Evolutionary conservation across 2,888 invertebrate genomes (phyloP), one percentile per base, ranked within the genome.

Genomic region (Drosophila incognita): DNA sequence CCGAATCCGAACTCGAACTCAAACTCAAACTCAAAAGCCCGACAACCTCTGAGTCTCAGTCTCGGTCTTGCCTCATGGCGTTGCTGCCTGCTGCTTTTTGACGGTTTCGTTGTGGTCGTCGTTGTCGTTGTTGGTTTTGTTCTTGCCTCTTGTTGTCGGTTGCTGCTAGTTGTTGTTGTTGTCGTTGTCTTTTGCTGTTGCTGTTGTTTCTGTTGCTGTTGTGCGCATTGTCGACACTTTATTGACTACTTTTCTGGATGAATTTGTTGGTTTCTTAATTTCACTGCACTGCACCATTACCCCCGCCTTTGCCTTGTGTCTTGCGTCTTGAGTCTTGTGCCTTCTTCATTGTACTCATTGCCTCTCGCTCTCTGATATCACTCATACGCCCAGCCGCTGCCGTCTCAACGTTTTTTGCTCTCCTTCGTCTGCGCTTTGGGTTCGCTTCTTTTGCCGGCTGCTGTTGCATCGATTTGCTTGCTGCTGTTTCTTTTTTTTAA

Each of bases 211-310:
- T 66, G 76, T 59, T 76, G 81, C 71, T 89, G 82, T 79, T 79
- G 76, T 74, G 88, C 83, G 83, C 86, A 90, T 87, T 88, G 86
- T 87, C 91, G 88, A 89, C 89, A 89, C 86, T 91, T 90, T 90
- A 91, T 91, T 91, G 91, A 90, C 90, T 91, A 89, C 88, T 90
- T 91, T 90, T 89, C 87, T 91, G 90, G 87, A 91, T 90, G 90
- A 89, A 90, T 90, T 91, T 91, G 87, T 90, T 89, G 90, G 85
- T 90, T 89, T 87, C 87, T 89, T 90, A 89, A 90, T 89, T 89
- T 89, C 81, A 65, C 78, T 83, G 87, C 81, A 80, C 84, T 83
- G 79, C 73, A 71, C 76, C 71, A 57, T 57, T 54, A 61, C 74
- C 74, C 73, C 69, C 33, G 75, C 71, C 73, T 11, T 35, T 48